Base-by-base conservation (phyloP, 1,140 invertebrate species). In the Drosophila funebris region DNA sequence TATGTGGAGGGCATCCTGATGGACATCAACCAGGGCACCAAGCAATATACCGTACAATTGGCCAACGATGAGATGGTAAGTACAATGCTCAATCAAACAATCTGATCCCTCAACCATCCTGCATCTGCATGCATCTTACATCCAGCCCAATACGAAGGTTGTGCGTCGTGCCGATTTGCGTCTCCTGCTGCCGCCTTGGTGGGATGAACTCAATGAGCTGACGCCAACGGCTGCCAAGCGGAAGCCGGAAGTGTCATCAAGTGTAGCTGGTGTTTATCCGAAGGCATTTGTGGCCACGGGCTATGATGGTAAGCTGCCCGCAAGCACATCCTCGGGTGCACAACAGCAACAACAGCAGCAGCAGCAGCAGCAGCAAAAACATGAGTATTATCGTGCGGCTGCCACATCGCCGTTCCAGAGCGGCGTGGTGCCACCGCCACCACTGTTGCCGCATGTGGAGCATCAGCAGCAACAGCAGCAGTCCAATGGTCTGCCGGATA, bases 141-240 rank as follows among this genome's bases (percentile, higher is more conserved):
- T 52, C 8, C 22, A 87, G 83, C 48, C 75, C 48, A 61, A 97
- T 50, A 96, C 96, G 9, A 88, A 79, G 43, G 71, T 87, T 37
- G 83, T 88, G 39, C 84, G 83, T 78, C 93, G 98, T 27, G 96
- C 98, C 1, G 97, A 98, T 91, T 92, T 99, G 33, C 94, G 98
- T n/a, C 94, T 99, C 1, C 92, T 99, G 56, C 94, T 96, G 85
- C 97, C 98, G 9, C 98, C 98, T 0, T 99, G 98, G 98, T 96
- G 95, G 92, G 98, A 99, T 83, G 98, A 99, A 92, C 92, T 99
- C 41, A 96, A 97, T 83, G 96, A 96, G 91, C 92, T 93, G 43
- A 70, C 90, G 14, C 82, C 85, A 14, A 9, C 77, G 13, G 56
- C 64, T 14, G 54, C 27, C 46, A 88, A 85, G 16, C 68, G 80